phyloP scores from a whole-genome alignment of 2,113 vertebrate species.

The human region GRCh38 chr13:99887001-99887500 shows the following conservation, averaged over 20 bases:
- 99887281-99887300: not conserved
- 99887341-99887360: not conserved
- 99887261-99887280: not conserved
- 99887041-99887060: not conserved
- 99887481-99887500: not conserved
- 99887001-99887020: no score
- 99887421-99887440: not conserved
- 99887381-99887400: not conserved
- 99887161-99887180: not conserved
- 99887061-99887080: not conserved
- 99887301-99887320: not conserved
- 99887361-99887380: not conserved
- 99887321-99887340: not conserved
- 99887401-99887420: not conserved
- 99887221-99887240: not conserved
- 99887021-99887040: not conserved
- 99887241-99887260: not conserved
- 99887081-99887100: not conserved
- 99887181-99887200: not conserved
- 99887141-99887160: not conserved
- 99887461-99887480: not conserved
- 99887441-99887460: not conserved
- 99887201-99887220: not conserved
- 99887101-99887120: not conserved
- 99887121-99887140: not conserved